Evolutionary conservation across 2,113 vertebrate species (phyloP).

Genomic region (Empidonax alnorum): DNA sequence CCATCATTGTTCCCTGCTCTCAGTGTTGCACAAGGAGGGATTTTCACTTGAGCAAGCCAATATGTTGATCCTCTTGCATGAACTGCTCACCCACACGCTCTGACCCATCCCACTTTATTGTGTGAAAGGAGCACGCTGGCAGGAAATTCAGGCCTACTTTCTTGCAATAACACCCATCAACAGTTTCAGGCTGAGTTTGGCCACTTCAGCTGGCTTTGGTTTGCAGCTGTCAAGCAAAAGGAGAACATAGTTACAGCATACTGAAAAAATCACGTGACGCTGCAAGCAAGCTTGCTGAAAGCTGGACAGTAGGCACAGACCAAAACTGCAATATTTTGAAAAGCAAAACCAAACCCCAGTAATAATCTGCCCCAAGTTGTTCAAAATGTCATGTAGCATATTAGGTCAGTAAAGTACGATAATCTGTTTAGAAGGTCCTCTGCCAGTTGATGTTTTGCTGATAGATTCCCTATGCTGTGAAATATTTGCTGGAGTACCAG

Average conservation of each 20-base stretch:
- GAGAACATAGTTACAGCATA: neutral
- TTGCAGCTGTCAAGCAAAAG: neutral
- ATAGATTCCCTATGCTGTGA: neutral
- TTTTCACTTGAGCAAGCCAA: slow-evolving; percentile 30
- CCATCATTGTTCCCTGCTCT: neutral
- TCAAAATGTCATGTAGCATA: neutral
- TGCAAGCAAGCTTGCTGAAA: neutral
- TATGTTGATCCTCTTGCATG: neutral
- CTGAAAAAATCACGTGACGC: neutral
- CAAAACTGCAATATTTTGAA: neutral
- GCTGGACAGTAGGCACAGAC: neutral
- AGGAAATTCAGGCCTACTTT: neutral
- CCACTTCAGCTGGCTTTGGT: neutral
- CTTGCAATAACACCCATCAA: neutral
- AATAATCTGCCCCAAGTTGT: neutral
- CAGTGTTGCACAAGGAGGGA: slow-evolving; percentile 10
- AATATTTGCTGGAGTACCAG: neutral
- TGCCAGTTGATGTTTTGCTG: neutral
- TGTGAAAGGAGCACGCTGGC: neutral
- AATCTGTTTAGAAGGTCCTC: neutral
- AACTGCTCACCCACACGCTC: neutral
- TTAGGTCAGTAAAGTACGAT: neutral
- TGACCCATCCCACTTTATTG: neutral
- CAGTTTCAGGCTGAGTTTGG: neutral
- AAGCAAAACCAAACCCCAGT: neutral